Conservation (phyloP, 2,113 vertebrate species). For the Sprattus sprattus region DNA sequence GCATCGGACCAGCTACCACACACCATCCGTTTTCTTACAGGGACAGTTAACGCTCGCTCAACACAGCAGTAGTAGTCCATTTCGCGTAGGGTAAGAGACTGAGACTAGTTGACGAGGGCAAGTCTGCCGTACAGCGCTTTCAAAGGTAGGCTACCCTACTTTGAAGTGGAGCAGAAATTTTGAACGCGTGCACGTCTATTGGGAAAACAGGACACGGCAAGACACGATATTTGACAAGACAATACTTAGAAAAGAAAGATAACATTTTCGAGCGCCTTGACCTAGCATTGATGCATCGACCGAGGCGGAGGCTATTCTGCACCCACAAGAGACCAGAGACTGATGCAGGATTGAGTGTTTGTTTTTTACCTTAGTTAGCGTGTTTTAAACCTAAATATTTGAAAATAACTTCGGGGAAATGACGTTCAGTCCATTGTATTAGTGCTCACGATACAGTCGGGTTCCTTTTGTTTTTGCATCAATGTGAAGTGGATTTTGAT, state of each 20-base stretch:
- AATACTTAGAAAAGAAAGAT: constrained; percentile 13
- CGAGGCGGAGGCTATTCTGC: constrained; percentile 28
- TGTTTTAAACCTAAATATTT: background rate
- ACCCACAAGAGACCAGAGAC: constrained; percentile 2
- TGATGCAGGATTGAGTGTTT: constrained; percentile 21
- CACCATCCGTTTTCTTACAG: background rate
- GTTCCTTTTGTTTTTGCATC: constrained; percentile 29
- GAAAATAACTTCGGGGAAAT: background rate
- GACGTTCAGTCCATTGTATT: background rate
- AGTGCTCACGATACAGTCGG: background rate
- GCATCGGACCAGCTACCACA: background rate
- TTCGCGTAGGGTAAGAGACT: background rate
- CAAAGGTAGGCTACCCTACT: background rate
- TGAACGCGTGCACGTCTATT: background rate
- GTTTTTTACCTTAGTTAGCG: constrained; percentile 13
- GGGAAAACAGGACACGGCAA: background rate
- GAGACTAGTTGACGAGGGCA: background rate
- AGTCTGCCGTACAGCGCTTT: background rate
- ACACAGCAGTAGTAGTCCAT: constrained; percentile 7
- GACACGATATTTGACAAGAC: constrained; percentile 33
- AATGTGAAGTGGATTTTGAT: constrained; percentile 61
- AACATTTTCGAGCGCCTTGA: constrained; percentile 28
- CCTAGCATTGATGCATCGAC: constrained; percentile 35
- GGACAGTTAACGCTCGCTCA: background rate
- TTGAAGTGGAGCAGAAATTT: background rate